Evolutionary conservation across 2,113 vertebrate genomes (phyloP).

Genomic region (Pelobates fuscus): DNA sequence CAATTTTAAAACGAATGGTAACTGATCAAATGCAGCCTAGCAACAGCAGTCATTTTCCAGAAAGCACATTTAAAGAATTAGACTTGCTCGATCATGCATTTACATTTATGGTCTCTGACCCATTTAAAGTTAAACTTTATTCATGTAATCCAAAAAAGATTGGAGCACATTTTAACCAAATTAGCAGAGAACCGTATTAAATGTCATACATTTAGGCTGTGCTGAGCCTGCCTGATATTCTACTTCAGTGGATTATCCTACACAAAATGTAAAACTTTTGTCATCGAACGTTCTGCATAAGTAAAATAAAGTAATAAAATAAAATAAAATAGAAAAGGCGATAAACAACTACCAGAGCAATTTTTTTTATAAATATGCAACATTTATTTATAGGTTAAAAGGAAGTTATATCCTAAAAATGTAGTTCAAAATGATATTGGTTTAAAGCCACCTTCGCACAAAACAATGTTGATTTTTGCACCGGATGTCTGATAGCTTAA

Average conservation of each 20-base stretch:
- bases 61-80: slow-evolving; percentile 43
- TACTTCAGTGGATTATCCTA: not conserved
- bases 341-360: too few species aligned
- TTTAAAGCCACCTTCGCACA: too few species aligned
- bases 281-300: too few species aligned
- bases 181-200: slow-evolving; percentile 25
- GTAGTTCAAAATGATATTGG: too few species aligned
- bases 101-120: slow-evolving; percentile 26
- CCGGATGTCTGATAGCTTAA: too few species aligned
- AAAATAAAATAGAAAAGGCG: too few species aligned
- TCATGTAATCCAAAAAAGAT: slow-evolving; percentile 28
- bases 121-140: slow-evolving; percentile 39
- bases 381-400: too few species aligned
- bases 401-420: too few species aligned
- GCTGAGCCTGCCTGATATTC: not conserved
- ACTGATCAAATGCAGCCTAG: slow-evolving; percentile 42
- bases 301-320: too few species aligned
- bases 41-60: slow-evolving; percentile 32
- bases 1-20: slow-evolving; percentile 35
- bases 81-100: slow-evolving; percentile 25
- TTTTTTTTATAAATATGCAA: too few species aligned
- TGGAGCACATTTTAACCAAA: slow-evolving; percentile 28
- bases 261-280: not conserved
- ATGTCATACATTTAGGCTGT: slow-evolving; percentile 16
- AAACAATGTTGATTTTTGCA: too few species aligned